These are phyloP conservation scores for Chymomyza procnemis DNA, from an alignment of 2,888 invertebrate genomes.

Conservation along the genomic window DNA sequence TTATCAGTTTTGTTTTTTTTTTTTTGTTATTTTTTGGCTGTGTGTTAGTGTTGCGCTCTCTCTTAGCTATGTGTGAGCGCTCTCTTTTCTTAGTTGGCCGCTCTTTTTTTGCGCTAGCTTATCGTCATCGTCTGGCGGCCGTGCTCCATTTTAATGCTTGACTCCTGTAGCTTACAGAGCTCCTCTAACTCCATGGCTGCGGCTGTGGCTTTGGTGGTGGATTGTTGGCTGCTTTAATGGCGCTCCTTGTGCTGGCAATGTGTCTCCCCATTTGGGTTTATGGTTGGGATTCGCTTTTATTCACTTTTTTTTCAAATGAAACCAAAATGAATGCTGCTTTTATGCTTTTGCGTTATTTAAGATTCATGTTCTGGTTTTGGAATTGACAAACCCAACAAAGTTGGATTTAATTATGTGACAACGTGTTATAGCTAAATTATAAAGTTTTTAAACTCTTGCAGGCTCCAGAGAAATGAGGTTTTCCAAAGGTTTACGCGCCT, in stretches of 20 bases:
- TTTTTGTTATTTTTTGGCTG: slow-evolving; percentile 8
- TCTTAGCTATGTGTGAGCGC: slow-evolving; percentile 39
- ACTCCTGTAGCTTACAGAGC: neutral
- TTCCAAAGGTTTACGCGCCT: neutral
- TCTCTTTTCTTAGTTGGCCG: slow-evolving; percentile 44
- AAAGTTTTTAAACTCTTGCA: neutral
- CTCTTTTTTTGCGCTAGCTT: slow-evolving; percentile 41
- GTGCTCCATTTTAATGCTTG: slow-evolving; percentile 14
- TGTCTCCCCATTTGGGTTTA: slow-evolving; percentile 21
- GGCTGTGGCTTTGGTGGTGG: slow-evolving; percentile 40
- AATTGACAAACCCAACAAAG: neutral
- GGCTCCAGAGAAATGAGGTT: too few species aligned
- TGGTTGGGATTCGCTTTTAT: too few species aligned
- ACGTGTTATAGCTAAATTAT: neutral
- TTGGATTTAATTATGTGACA: neutral
- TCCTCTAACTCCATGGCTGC: slow-evolving; percentile 33
- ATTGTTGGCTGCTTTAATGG: slow-evolving; percentile 50
- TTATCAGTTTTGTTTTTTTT: slow-evolving; percentile 43
- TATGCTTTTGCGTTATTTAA: neutral
- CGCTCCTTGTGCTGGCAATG: slow-evolving; percentile 38
- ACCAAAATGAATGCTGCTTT: neutral
- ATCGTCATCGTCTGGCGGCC: slow-evolving; percentile 40
- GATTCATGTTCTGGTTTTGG: neutral
- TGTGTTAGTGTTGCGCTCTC: slow-evolving; percentile 26
- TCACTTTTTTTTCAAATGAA: neutral